phyloP scores from a whole-genome alignment of 2,113 vertebrate species.

The Sakesphorus luctuosus region DNA sequence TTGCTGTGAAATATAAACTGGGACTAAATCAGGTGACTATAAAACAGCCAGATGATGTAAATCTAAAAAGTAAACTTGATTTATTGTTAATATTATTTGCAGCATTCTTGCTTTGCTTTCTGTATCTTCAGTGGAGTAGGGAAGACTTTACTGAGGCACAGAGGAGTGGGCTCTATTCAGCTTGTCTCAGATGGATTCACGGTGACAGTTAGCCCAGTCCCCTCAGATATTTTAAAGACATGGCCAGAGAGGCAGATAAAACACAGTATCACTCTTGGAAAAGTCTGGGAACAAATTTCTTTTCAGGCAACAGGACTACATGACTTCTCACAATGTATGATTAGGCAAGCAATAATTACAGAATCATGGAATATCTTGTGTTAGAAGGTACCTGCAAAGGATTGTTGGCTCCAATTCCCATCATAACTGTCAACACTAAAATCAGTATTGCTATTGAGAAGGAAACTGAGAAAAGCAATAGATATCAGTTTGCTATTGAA shows the following conservation, averaged over 20 bases:
- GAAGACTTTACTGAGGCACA: background rate
- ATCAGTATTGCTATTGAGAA: background rate
- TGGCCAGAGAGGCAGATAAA: background rate
- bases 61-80: background rate
- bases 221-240: background rate
- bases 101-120: background rate
- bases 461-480: background rate
- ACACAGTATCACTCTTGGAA: background rate
- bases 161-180: background rate
- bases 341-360: background rate
- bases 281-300: background rate
- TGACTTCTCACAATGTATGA: background rate
- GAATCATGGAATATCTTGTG: background rate
- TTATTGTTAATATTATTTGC: background rate
- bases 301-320: background rate
- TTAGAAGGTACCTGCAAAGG: background rate
- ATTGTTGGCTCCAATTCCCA: background rate
- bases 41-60: background rate
- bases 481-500: background rate
- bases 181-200: background rate
- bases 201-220: background rate
- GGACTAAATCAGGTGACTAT: background rate
- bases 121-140: background rate
- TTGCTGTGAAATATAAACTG: background rate
- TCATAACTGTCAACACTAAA: background rate